Evolutionary conservation across 2,113 vertebrate species (phyloP), one percentile per base, ranked within the genome.

Genomic region (Falco punctatus): DNA sequence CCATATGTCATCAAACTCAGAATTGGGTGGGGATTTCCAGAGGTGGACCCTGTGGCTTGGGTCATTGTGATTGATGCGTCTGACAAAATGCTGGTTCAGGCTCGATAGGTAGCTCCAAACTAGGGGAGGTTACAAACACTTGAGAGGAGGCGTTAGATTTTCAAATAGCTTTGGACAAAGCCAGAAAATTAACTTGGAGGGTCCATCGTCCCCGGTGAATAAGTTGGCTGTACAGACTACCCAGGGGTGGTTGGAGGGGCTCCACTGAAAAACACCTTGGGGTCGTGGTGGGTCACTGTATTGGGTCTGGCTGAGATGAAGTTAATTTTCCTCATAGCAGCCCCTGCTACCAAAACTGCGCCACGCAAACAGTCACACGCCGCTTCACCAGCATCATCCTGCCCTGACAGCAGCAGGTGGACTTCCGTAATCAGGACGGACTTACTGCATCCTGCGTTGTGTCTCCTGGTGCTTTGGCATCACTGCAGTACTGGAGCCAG

Each of bases 241-340:
- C 26, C 5, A 19, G 55, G 32, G 5, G 4, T 48, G 28, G 28
- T 21, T 87, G 54, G n/a, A 75, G 10, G 7, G 28, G 21, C 65
- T 81, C 8, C 3, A 5, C 38, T 88, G 61, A 48, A 64, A 75
- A 67, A 20, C 0, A 0, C 46, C 24, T 42, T 59, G 9, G 33
- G 23, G 32, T 70, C 1, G 0, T 78, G 46, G 15, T 82, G 71
- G 40, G 30, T 88, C 42, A 42, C 42, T 42, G 42, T 42, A 42
- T 42, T 42, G 42, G 42, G 42, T 42, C 42, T 42, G 42, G 42
- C 42, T 42, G 42, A 42, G 42, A 42, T 42, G 42, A 13, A 42
- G 42, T 42, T 42, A 42, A 42, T 42, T 42, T 42, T 42, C 42
- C 42, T 14, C 42, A 42, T 42, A 38, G 38, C 38, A 38, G 42